Conservation (phyloP, 2,797 vertebrate genomes). For the Chaetodon trifasciatus region DNA sequence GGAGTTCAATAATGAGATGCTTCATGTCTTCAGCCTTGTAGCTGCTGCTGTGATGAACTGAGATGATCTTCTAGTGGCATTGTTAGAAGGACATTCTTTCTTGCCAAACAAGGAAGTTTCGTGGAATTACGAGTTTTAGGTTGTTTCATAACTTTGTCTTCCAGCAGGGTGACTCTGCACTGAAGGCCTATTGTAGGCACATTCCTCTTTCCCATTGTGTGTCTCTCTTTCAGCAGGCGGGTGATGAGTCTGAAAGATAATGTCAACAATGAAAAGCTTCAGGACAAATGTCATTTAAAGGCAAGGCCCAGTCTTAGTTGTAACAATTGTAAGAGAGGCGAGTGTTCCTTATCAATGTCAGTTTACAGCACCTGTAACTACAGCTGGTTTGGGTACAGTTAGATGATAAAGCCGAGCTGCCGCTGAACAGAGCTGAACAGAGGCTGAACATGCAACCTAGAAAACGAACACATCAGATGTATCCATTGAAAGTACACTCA, state of each 20-base stretch:
- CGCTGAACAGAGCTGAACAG: background rate
- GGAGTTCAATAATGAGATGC: background rate
- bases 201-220: background rate
- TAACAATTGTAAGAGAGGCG: background rate
- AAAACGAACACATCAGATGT: background rate
- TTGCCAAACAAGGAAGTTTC: constrained; percentile 27
- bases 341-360: constrained; percentile 18
- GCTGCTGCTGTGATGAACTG: background rate
- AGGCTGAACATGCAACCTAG: background rate
- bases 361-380: constrained; percentile 34
- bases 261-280: background rate
- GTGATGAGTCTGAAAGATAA: background rate
- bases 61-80: background rate
- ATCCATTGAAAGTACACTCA: background rate
- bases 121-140: background rate
- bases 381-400: constrained; percentile 55
- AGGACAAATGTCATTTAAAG: background rate
- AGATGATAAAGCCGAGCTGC: constrained; percentile 39
- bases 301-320: background rate
- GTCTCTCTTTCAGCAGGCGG: background rate
- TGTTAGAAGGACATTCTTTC: background rate
- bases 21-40: background rate
- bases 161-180: background rate
- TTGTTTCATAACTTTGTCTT: background rate
- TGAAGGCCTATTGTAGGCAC: background rate